Evolutionary conservation across 2,888 invertebrate genomes (phyloP), one percentile per base, ranked within the genome.

Genomic region (Cataglyphis rosenhaueri): DNA sequence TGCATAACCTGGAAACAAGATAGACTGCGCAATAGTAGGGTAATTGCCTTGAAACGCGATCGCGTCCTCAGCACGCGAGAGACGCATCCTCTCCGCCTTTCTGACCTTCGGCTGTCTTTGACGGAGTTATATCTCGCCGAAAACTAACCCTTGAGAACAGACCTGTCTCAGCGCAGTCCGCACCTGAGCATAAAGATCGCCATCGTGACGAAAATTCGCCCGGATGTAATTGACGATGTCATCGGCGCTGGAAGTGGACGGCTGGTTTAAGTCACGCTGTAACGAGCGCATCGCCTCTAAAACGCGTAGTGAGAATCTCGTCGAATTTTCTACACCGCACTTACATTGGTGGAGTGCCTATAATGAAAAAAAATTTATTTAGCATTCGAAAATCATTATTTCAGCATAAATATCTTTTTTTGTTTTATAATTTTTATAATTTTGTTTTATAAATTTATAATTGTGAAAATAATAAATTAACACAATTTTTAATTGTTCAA

Each of bases 141-240:
- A 61, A 86, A 89, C 90, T 86, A 82, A 92, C 92, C 92, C 92
- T 85, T 92, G 90, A 35, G 83, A 84, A 78, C 88, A 89, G 81
- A 87, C 84, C 84, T 88, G 89, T 83, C 87, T 88, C 66, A 92
- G 84, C 15, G 85, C 86, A 29, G 91, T 92, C 82, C 88, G 91
- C 82, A 92, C 90, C 83, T 92, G 92, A 59, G 92, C 88, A 35
- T 89, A 88, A 81, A 92, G 81, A 57, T 92, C 92, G 25, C 92
- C 92, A 74, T 91, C 89, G 82, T 83, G 75, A 5, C 75, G 66
- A 76, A 90, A 92, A 82, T 92, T 88, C 0, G 21, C 21, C 12
- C 66, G 78, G 48, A 92, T 86, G 68, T 90, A 90, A 8, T 86
- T 74, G 52, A 89, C 89, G 61, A 92, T 90, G n/a, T 92, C 92